phyloP scores from a whole-genome alignment of 1,140 invertebrate species.

The Meteorus sp. region DNA sequence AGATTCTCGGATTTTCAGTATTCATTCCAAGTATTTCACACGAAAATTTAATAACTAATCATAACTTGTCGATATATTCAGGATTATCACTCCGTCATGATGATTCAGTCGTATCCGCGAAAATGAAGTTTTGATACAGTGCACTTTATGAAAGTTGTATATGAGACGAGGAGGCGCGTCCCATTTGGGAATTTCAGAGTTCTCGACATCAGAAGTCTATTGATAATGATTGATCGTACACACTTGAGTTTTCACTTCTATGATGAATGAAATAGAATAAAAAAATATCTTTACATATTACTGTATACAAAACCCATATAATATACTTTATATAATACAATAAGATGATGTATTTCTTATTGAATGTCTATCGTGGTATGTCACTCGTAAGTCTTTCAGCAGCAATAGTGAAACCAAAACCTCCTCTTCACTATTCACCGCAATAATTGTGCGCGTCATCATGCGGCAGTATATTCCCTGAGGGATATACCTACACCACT shows the following conservation, averaged over 20 bases:
- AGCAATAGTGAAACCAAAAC: too few species aligned
- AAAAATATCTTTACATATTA: constrained; percentile 4
- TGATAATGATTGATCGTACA: constrained; percentile 20
- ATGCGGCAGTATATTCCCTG: too few species aligned
- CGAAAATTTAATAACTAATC: too few species aligned
- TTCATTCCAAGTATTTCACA: too few species aligned
- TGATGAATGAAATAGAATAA: too few species aligned
- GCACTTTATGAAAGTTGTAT: neutral
- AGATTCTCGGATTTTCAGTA: too few species aligned
- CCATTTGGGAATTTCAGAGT: neutral
- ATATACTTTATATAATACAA: too few species aligned
- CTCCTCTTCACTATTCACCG: constrained; percentile 3
- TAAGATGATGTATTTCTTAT: too few species aligned
- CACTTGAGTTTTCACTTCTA: too few species aligned
- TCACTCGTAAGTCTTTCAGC: too few species aligned
- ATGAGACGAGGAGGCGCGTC: neutral
- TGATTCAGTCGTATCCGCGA: constrained; percentile 7
- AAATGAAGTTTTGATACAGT: constrained; percentile 17
- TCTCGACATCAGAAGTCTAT: constrained; percentile 9
- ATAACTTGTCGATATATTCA: neutral
- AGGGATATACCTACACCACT: neutral
- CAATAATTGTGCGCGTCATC: constrained; percentile 20
- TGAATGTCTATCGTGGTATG: too few species aligned
- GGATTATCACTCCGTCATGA: constrained; percentile 4
- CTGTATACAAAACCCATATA: neutral